phyloP scores from a whole-genome alignment of 2,797 vertebrate species.

The Peromyscus attwateri region DNA sequence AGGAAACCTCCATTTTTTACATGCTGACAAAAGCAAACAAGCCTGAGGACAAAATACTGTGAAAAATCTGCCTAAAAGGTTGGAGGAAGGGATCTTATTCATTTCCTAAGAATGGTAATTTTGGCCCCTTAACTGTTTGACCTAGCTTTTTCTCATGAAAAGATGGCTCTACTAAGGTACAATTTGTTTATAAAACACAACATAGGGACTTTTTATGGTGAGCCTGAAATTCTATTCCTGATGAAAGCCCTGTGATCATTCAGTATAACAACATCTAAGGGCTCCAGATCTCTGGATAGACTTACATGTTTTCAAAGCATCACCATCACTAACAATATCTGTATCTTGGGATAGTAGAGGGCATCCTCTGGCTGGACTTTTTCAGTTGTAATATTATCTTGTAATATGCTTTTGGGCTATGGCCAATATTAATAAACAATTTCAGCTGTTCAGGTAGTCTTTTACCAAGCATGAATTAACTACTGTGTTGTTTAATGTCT shows the following conservation, averaged over 20 bases:
- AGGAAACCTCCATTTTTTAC: neutral
- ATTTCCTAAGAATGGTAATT: neutral
- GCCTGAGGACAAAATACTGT: neutral
- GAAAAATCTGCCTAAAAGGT: neutral
- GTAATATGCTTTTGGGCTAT: neutral
- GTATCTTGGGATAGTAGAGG: neutral
- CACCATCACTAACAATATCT: neutral
- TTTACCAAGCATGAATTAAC: slow-evolving; percentile 5
- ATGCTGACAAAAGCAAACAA: neutral
- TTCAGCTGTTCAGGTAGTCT: neutral
- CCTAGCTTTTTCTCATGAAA: neutral
- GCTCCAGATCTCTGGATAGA: slow-evolving; percentile 2
- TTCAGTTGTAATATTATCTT: neutral
- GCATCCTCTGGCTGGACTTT: neutral
- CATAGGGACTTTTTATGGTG: neutral
- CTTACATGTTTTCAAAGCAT: neutral
- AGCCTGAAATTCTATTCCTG: slow-evolving; percentile 56
- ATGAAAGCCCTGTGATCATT: slow-evolving; percentile 17
- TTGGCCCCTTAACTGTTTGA: neutral
- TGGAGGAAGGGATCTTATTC: neutral
- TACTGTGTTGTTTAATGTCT: neutral
- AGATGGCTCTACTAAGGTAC: neutral
- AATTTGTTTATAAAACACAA: slow-evolving; percentile 68
- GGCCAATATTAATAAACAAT: neutral
- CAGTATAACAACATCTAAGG: slow-evolving; percentile 5